A percentile compares a stretch with the other conserved stretches of the same genome.
These are phyloP conservation scores for Typhlichthys eigenmanni DNA, from an alignment of 2,797 vertebrate genomes.

Conservation along the genomic window DNA sequence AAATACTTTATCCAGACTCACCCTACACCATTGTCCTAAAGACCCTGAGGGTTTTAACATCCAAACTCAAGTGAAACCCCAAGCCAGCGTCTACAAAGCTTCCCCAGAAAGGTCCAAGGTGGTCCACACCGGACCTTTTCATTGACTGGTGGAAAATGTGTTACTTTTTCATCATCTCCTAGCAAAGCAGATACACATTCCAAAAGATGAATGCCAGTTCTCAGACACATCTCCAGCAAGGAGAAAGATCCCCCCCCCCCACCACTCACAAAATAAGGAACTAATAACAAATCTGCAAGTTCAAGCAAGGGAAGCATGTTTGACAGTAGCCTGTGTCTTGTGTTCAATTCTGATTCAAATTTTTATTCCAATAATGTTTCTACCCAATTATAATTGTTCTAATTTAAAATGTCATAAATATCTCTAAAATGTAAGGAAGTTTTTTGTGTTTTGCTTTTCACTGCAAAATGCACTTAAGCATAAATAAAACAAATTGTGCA, in stretches of 20 bases:
- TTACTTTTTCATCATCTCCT: constrained; percentile 30
- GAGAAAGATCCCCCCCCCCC: constrained; percentile 11
- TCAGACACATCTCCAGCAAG: constrained; percentile 23
- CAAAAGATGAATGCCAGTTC: constrained; percentile 23
- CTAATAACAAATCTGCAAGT: constrained; percentile 24
- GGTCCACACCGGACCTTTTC: constrained; percentile 14
- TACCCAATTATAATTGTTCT: constrained; percentile 17
- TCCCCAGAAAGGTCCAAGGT: background rate
- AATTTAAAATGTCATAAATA: constrained; percentile 56
- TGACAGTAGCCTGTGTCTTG: constrained; percentile 74
- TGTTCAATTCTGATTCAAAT: constrained; percentile 73
- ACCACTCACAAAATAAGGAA: constrained; percentile 10
- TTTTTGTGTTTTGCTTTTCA: constrained; percentile 44
- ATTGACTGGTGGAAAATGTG: constrained; percentile 16
- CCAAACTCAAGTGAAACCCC: constrained; percentile 21
- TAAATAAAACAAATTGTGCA: constrained; percentile 59
- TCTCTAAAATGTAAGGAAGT: constrained; percentile 61
- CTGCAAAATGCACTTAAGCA: constrained; percentile 62
- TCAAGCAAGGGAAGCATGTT: constrained; percentile 47
- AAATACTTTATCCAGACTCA: constrained; percentile 48
- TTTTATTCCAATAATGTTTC: constrained; percentile 35
- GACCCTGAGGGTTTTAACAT: constrained; percentile 4
- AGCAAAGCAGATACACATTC: constrained; percentile 42
- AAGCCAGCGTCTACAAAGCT: constrained; percentile 19
- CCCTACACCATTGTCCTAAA: constrained; percentile 24